Evolutionary conservation across 64 coral and sea anemone species (phyloP).

Genomic region (Stylophora pistillata): DNA sequence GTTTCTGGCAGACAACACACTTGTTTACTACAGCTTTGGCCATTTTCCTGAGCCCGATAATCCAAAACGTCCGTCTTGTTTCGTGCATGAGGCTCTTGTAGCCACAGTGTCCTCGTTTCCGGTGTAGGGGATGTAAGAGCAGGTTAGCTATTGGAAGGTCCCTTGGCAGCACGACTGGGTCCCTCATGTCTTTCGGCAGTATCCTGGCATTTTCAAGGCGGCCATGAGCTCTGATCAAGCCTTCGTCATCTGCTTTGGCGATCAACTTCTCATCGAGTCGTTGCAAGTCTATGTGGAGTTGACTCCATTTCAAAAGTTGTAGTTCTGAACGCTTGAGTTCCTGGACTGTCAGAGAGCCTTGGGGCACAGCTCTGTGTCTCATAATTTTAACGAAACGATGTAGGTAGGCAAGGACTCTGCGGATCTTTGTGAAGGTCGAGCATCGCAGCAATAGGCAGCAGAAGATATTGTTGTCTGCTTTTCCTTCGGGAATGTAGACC

Average conservation of each 20-base stretch:
- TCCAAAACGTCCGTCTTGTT: not conserved
- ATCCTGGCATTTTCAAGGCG: too few relatives aligned
- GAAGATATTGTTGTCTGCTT: slow-evolving; percentile 27
- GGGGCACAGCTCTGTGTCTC: not conserved
- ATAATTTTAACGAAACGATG: not conserved
- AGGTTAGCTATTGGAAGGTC: slow-evolving; percentile 7
- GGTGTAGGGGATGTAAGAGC: slow-evolving; percentile 19
- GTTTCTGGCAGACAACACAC: slow-evolving; percentile 53
- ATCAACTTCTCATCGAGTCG: slow-evolving; percentile 28
- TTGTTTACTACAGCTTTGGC: slow-evolving; percentile 25
- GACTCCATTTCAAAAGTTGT: too few relatives aligned
- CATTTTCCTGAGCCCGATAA: not conserved
- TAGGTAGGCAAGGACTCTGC: slow-evolving; percentile 25
- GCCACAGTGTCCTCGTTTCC: slow-evolving; percentile 34
- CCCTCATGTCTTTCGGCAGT: too few relatives aligned
- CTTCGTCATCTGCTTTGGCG: slow-evolving; percentile 24
- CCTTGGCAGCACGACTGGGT: too few relatives aligned
- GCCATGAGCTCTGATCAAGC: slow-evolving; percentile 41
- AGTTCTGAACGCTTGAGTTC: slow-evolving; percentile 7
- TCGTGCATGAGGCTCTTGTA: slow-evolving; percentile 34
- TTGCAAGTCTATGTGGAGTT: not conserved
- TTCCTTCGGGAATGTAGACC: not conserved
- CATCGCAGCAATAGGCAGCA: not conserved
- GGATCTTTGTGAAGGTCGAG: slow-evolving; percentile 25
- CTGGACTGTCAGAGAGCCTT: not conserved